Evolutionary conservation across 2,113 vertebrate genomes (phyloP).

Genomic region (Martes martes): DNA sequence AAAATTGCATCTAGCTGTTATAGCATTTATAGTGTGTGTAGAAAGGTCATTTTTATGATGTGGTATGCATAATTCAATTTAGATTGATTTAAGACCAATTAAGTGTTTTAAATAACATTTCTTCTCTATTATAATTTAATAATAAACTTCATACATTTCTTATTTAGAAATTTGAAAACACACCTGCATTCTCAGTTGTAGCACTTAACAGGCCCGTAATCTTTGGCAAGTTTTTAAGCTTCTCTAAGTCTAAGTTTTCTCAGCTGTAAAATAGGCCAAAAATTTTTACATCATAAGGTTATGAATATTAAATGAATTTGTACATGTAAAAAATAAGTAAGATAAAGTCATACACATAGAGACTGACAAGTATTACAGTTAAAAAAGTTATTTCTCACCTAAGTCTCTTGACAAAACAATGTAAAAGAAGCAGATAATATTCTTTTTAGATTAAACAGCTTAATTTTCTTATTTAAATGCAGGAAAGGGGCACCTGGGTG

Average conservation of each 20-base stretch:
- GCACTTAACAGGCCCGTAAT: neutral
- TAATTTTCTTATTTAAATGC: neutral
- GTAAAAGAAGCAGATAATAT: neutral
- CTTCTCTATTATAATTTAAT: neutral
- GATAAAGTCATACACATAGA: neutral
- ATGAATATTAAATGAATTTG: neutral
- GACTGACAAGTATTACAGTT: neutral
- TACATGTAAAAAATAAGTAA: neutral
- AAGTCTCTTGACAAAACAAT: neutral
- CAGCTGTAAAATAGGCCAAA: neutral
- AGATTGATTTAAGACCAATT: neutral
- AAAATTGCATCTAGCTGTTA: neutral
- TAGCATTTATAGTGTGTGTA: neutral
- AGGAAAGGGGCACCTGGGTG: no score
- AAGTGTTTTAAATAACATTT: neutral
- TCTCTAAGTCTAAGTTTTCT: neutral
- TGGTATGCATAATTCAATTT: neutral
- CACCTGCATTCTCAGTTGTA: neutral
- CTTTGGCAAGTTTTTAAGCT: neutral
- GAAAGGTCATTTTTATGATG: neutral
- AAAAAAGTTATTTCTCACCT: neutral
- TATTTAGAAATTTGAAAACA: neutral
- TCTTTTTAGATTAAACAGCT: neutral
- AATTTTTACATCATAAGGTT: neutral
- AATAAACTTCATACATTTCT: neutral